Conservation (phyloP, 2,113 vertebrate genomes). For the Oryzias woworae region DNA sequence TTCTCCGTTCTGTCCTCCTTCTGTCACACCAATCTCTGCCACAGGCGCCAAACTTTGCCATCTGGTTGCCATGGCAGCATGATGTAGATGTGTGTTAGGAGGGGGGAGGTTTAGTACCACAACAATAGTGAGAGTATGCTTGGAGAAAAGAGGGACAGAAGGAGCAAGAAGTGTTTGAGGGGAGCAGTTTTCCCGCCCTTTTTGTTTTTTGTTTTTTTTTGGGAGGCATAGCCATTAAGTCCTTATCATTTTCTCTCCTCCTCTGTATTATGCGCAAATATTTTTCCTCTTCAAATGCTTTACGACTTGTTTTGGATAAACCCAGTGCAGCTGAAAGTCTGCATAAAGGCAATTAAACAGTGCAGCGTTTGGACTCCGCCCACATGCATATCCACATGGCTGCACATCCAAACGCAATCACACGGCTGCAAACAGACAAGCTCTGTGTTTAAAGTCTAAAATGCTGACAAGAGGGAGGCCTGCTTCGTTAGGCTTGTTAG, state of each 20-base stretch:
- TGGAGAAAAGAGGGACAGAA: slow-evolving; percentile 30
- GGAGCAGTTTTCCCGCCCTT: slow-evolving; percentile 12
- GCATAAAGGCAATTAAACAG: not conserved
- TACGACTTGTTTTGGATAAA: not conserved
- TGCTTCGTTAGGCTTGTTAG: slow-evolving; percentile 53
- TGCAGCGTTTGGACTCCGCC: not conserved
- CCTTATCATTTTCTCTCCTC: not conserved
- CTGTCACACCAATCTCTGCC: slow-evolving; percentile 49
- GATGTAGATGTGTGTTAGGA: not conserved
- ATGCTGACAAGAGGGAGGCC: slow-evolving; percentile 47
- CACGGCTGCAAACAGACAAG: slow-evolving; percentile 38
- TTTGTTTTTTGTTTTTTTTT: not conserved
- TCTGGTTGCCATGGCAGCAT: slow-evolving; percentile 67
- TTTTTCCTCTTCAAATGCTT: not conserved
- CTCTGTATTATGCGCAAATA: not conserved
- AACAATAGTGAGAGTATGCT: slow-evolving; percentile 42
- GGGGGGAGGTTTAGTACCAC: slow-evolving; percentile 14
- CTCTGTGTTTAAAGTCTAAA: slow-evolving; percentile 52
- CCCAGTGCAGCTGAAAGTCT: not conserved
- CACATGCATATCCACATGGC: slow-evolving; percentile 6
- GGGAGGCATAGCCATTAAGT: not conserved
- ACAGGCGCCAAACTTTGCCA: slow-evolving; percentile 49
- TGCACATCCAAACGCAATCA: slow-evolving; percentile 18
- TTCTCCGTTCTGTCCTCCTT: slow-evolving; percentile 30
- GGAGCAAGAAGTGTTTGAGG: slow-evolving; percentile 15